phyloP scores from a whole-genome alignment of 2,797 vertebrate species.

The Thamnophis elegans region DNA sequence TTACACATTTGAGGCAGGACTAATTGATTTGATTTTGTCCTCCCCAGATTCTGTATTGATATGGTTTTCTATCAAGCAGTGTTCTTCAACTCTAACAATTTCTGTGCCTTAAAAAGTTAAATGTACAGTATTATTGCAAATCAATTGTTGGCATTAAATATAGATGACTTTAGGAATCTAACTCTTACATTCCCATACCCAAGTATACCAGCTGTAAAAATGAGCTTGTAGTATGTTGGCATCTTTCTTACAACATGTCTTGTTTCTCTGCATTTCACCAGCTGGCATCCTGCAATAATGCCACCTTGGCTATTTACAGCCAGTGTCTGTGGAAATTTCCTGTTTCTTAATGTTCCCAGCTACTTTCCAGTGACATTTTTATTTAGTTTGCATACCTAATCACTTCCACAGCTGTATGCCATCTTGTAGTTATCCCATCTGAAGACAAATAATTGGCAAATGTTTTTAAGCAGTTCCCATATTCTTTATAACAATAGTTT shows the following conservation, averaged over 20 bases:
- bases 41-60: background rate
- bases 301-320: background rate
- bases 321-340: background rate
- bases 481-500: conserved; percentile 52
- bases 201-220: background rate
- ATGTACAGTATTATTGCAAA: background rate
- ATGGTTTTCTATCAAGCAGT: background rate
- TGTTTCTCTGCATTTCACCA: conserved; percentile 19
- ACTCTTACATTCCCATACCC: background rate
- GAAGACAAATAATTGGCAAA: conserved; percentile 57
- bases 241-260: background rate
- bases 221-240: background rate
- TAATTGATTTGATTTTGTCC: background rate
- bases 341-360: conserved; percentile 1
- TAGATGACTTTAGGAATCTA: background rate
- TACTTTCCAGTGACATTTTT: conserved; percentile 8
- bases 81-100: background rate
- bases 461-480: conserved; percentile 48
- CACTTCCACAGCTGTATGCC: conserved; percentile 35
- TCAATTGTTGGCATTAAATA: background rate
- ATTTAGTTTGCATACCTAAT: background rate
- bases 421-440: conserved; percentile 38
- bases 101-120: background rate
- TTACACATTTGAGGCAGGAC: too few relatives aligned
- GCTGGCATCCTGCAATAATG: background rate